Percentiles rank a stretch among this genome's conserved stretches.
phyloP scores from a whole-genome alignment of 2,797 vertebrate genomes.

The Tachyglossus aculeatus region DNA sequence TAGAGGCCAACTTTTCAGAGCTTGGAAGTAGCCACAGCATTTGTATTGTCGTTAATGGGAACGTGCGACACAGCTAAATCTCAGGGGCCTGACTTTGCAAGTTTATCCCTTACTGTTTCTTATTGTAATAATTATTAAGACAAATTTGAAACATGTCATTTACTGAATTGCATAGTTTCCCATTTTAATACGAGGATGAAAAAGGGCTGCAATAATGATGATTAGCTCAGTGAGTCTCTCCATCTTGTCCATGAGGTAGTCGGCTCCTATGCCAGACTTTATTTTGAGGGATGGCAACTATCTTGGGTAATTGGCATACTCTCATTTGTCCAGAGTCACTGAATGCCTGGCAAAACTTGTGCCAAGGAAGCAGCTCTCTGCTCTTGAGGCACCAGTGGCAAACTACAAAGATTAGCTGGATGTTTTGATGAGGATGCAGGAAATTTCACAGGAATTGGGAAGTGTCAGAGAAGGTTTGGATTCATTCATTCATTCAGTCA shows the following conservation, averaged over 20 bases:
- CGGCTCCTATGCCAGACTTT: slow-evolving; percentile 40
- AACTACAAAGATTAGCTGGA: slow-evolving; percentile 29
- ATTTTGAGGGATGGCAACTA: slow-evolving; percentile 42
- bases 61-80: not conserved
- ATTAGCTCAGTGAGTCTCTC: slow-evolving; percentile 11
- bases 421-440: slow-evolving; percentile 16
- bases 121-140: slow-evolving; percentile 41
- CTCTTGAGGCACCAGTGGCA: slow-evolving; percentile 22
- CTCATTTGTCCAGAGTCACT: slow-evolving; percentile 47
- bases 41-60: not conserved
- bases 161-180: slow-evolving; percentile 35
- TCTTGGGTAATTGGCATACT: slow-evolving; percentile 56
- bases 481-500: no score
- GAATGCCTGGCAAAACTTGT: slow-evolving; percentile 55
- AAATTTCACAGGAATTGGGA: slow-evolving; percentile 41
- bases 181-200: slow-evolving; percentile 34
- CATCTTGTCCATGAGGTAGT: not conserved
- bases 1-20: not conserved
- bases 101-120: not conserved
- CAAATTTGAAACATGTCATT: not conserved
- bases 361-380: slow-evolving; percentile 36
- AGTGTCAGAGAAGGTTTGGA: not conserved
- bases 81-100: not conserved
- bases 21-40: rapidly evolving
- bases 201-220: slow-evolving; percentile 24